Evolutionary conservation across 2,888 invertebrate species (phyloP), one percentile per base, ranked within the genome.

Genomic region (Nomada lathburiana): DNA sequence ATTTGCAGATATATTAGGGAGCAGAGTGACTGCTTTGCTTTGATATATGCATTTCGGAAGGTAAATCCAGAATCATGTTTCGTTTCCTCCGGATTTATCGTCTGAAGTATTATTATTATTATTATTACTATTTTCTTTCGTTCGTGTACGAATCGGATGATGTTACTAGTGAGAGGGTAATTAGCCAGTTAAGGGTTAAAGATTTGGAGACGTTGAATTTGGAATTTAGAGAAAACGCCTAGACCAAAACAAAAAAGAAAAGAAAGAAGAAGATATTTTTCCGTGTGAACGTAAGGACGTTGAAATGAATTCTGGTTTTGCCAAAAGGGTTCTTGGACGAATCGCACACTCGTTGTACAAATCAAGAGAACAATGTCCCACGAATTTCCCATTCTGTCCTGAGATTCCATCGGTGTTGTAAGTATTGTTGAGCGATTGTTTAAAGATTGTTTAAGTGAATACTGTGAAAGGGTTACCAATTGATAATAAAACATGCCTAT

Each of bases 401-500:
- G 59, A 67, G 65, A 65, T 73, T 67, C 73, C 69, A 71, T 80
- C 82, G 75, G 80, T 81, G 80, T 83, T 86, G 72, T 75, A 85
- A 79, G 77, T 83, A 80, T 88, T 76, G 84, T 88, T 88, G 84
- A 88, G 57, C 74, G 55, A 55, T 55, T 55, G 64, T 88, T 72
- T 76, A 59, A 26, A 29, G 80, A 86, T 79, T 64, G 71, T 88
- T 83, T 88, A 76, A 36, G 81, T n/a, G 67, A 55, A 26, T 36
- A 57, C 63, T 44, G 53, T 16, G 79, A 83, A 83, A 67, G 60
- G 72, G 64, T 76, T 75, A 71, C 83, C 76, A 79, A 88, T 84
- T 82, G 88, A 88, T 88, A 88, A 88, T 88, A 88, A 88, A 88
- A 88, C 73, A 86, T 87, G 87, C 88, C 88, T 86, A 85, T 63